Evolutionary conservation across 2,113 vertebrate genomes (phyloP), one percentile per base, ranked within the genome.

Genomic region (Nothocercus julius): DNA sequence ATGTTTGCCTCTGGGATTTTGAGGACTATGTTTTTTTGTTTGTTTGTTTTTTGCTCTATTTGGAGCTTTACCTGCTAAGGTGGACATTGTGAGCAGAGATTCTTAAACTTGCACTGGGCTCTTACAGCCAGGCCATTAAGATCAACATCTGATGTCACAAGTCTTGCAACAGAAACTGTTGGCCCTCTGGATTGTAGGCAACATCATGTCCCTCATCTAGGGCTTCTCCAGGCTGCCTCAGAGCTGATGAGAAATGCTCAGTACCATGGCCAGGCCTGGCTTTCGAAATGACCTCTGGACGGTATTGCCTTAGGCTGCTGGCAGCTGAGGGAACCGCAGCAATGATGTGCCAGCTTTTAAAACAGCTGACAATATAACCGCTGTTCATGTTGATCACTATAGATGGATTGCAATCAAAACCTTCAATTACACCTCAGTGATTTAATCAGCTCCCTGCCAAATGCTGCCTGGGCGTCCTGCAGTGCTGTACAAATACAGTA

Each of bases 361-460:
- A 90, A 30, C 66, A 53, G 38, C 66, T 53, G 70, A 85, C 77
- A 85, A 51, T 47, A 82, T 40, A 91, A 84, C 79, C 5, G 2
- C 76, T 92, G 70, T 7, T 28, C 84, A 85, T 94, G 92, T 90
- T 79, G 95, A 93, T 92, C 83, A 82, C 69, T 92, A 93, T 42
- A 77, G 85, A 89, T 82, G 85, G 90, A 96, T 90, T 82, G 92
- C 88, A 96, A 96, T 94, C 97, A 96, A 97, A 97, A 64, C 82
- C 85, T 97, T 92, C 97, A 96, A 96, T 96, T 97, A 97, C 45
- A 95, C 89, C 78, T 96, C 66, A 16, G 86, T 73, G 91, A 94
- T 97, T 98, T 97, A 97, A 97, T 98, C 91, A 96, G n/a, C 91
- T 96, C 82, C 73, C 94, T 96, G 85, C 75, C 92, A 96, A 85